phyloP scores from a whole-genome alignment of 2,113 vertebrate genomes.

The Oxygymnocypris stewartii region DNA sequence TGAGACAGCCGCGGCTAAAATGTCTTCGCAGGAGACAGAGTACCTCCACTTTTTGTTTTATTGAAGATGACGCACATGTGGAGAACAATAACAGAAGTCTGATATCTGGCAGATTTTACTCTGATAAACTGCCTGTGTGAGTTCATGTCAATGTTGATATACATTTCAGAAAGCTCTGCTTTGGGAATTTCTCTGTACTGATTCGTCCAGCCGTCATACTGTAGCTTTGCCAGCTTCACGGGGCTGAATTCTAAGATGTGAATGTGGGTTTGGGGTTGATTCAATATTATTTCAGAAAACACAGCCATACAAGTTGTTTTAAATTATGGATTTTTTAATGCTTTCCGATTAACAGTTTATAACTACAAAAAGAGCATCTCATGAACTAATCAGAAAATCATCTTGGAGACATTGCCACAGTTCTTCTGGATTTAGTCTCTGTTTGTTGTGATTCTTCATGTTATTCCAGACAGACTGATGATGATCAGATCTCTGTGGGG shows the following conservation, averaged over 20 bases:
- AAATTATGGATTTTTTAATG: background rate
- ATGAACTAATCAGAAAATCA: background rate
- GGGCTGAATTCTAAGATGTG: background rate
- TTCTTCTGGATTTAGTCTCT: no score
- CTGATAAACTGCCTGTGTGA: conserved; percentile 27
- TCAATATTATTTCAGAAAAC: background rate
- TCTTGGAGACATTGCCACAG: no score
- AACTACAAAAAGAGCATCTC: background rate
- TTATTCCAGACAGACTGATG: no score
- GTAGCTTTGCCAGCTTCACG: background rate
- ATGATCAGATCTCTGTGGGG: no score
- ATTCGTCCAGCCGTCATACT: background rate
- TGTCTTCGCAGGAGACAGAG: conserved; percentile 37
- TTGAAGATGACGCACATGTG: conserved; percentile 25
- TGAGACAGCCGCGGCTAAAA: conserved; percentile 18
- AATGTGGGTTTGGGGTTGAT: background rate
- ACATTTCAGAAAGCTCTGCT: background rate
- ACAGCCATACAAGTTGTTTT: background rate
- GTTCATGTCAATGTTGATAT: conserved; percentile 23
- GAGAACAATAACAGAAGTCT: conserved; percentile 11
- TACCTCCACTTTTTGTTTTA: conserved; percentile 38
- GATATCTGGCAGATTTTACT: conserved; percentile 30
- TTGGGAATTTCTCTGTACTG: background rate
- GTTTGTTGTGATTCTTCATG: no score
- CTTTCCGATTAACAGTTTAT: background rate